Evolutionary conservation across 2,113 vertebrate genomes (phyloP), one percentile per base, ranked within the genome.

Genomic region (Melierax canorus): DNA sequence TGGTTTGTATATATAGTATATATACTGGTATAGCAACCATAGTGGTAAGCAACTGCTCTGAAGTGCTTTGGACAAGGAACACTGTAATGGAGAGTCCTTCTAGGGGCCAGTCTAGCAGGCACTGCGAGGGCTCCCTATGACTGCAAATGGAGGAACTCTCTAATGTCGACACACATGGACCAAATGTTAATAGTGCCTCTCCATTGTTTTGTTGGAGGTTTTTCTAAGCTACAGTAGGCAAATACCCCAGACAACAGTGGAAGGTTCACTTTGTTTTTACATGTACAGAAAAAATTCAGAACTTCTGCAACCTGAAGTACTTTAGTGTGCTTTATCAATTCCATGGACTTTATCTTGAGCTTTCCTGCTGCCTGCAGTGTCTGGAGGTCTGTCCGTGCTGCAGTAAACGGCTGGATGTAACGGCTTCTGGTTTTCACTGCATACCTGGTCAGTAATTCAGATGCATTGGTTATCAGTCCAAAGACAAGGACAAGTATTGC

Each of bases 111-210:
- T 34, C 56, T 38, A 81, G 62, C 56, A 43, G 38, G 45, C 12
- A 4, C 43, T 58, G n/a, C 15, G 55, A 48, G 59, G 36, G 20
- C 12, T 90, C 15, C 34, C 1, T 2, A 4, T 22, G 36, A 45
- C 41, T 5, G 5, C 1, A 2, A 56, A 32, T 26, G 16, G n/a
- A 63, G 26, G 32, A 66, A 14, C 26, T 41, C 26, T 66, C 21
- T 59, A 2, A 53, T 5, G 17, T 8, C 67, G n/a, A 50, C 39
- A 51, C 34, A 46, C 0, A 0, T 2, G 15, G 20, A 67, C 32
- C 41, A 59, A 32, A 29, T 15, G 24, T 67, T n/a, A 53, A 53
- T 66, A 23, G 12, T 30, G 6, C 27, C n/a, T 82, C 34, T 94
- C 29, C 5, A 16, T 24, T 34, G 36, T 23, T 73, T 23, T 18